Evolutionary conservation across 2,113 vertebrate species (phyloP).

Genomic region (Acinonyx jubatus): DNA sequence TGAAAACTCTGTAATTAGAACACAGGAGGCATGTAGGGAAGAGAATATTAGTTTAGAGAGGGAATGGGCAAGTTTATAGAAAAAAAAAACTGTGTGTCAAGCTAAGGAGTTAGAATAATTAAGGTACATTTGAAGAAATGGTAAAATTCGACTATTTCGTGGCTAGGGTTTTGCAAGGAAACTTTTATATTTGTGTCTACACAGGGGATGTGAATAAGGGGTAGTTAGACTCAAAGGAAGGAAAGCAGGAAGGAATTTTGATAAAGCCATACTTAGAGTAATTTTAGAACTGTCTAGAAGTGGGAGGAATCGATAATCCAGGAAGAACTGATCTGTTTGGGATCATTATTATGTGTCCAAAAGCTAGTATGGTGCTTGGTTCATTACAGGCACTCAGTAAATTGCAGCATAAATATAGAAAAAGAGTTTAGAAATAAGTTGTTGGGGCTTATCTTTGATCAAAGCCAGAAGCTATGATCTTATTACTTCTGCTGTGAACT

Average conservation of each 20-base stretch:
- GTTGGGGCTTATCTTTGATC: not conserved
- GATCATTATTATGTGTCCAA: not conserved
- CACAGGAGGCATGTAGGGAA: not conserved
- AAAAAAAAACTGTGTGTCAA: not conserved
- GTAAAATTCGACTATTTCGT: not conserved
- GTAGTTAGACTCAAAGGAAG: not conserved
- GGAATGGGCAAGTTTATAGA: not conserved
- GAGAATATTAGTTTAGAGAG: not conserved
- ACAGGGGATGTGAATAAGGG: not conserved
- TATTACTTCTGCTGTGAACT: not conserved
- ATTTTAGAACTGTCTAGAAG: not conserved
- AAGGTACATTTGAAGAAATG: not conserved
- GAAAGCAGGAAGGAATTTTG: not conserved
- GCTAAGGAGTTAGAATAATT: not conserved
- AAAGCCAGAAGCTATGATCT: not conserved
- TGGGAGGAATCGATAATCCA: not conserved
- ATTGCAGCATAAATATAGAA: not conserved
- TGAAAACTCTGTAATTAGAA: not conserved
- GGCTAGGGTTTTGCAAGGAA: not conserved
- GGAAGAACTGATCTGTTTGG: not conserved
- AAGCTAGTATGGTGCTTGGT: not conserved
- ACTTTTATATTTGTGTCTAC: not conserved
- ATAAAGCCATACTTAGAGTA: not conserved
- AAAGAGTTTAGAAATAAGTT: not conserved
- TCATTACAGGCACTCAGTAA: not conserved